Percentiles rank a stretch among this genome's conserved stretches.
Conservation (phyloP, 2,113 vertebrate genomes). For the Falco punctatus region DNA sequence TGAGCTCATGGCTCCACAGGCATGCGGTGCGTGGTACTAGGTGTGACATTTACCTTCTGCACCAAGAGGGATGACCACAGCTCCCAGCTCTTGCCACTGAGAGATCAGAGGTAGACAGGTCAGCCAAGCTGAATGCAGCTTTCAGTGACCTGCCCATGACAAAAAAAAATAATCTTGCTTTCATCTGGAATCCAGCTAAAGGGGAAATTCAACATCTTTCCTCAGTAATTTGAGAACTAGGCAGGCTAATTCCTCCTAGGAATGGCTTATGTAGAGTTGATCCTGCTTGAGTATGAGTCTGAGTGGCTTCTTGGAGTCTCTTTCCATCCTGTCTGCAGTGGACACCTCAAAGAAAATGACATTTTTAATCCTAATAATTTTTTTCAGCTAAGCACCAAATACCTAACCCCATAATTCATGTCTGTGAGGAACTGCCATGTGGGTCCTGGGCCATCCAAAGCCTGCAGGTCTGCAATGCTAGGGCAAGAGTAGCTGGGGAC, state of each 20-base stretch:
- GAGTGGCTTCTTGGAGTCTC: background rate
- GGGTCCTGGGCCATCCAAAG: background rate
- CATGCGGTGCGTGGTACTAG: accelerated
- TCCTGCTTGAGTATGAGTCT: background rate
- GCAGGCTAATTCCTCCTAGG: background rate
- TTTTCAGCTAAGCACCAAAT: background rate
- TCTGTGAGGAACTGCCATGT: background rate
- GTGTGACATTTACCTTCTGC: background rate
- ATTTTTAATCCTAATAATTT: background rate
- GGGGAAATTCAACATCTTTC: background rate
- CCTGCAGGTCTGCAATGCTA: background rate
- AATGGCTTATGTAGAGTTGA: background rate
- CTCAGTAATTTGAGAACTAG: background rate
- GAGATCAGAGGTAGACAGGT: background rate
- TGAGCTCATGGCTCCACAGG: accelerated
- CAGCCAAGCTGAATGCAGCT: background rate
- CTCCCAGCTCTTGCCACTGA: background rate
- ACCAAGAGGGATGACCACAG: background rate
- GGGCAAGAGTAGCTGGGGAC: background rate
- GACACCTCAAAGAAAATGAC: background rate
- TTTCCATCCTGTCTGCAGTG: background rate
- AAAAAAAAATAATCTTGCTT: slow-evolving; percentile 9
- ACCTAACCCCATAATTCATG: background rate
- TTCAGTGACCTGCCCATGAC: background rate
- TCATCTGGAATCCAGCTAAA: background rate